Evolutionary conservation across 2,888 invertebrate species (phyloP), one percentile per base, ranked within the genome.

Genomic region (Formica aserva): DNA sequence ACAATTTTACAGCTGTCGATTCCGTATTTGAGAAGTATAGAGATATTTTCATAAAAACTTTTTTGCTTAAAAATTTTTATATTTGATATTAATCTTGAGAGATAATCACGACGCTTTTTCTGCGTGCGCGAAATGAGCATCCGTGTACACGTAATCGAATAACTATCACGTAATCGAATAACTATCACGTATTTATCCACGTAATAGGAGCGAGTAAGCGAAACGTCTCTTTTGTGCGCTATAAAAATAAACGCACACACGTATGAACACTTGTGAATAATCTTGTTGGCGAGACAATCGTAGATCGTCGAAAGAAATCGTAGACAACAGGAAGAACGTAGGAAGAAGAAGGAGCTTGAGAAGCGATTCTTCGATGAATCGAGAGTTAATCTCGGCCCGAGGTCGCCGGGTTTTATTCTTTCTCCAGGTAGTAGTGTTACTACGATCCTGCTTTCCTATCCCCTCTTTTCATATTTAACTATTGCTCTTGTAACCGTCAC

Each of bases 371-470:
- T 88, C 87, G 66, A 84, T 83, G 87, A 88, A 90, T 89, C 90
- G 92, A 92, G 92, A 92, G 92, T 89, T 90, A 89, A 87, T 83
- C 83, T 45, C 76, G 71, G 82, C 62, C 75, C 93, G 92, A 93
- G 93, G 92, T 91, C 92, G 86, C 83, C 91, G 75, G 72, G 92
- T 92, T 93, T 92, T 88, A 90, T 88, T 75, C 75, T 88, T 75
- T 72, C 3, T 67, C n/a, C 48, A 48, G 1, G 26, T 15, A n/a
- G 35, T n/a, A 62, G 8, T 29, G 32, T 32, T 29, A 29, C 18
- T 29, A 26, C 11, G 22, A 35, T 76, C 48, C 13, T n/a, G 22
- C 8, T 22, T 57, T 3, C 55, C 22, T 11, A 18, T 18, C n/a
- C n/a, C 52, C 8, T 3, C 52, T 6, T 48, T 48, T 18, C 15